phyloP scores from a whole-genome alignment of 2,888 invertebrate species.

The Drosophila limbata region DNA sequence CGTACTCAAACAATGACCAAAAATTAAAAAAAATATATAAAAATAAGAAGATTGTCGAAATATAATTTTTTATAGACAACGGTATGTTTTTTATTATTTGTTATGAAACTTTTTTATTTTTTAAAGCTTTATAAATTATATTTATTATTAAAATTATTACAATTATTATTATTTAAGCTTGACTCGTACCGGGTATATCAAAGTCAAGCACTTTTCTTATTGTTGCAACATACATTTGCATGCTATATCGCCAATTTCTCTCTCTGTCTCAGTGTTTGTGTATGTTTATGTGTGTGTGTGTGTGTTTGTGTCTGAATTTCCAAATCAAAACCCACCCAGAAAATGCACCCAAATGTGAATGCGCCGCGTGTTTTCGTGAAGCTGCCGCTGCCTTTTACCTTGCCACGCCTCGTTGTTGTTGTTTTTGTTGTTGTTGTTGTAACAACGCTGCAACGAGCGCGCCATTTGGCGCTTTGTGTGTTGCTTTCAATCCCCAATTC shows the following conservation, averaged over 20 bases:
- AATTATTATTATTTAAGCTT: too few species aligned
- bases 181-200: too few species aligned
- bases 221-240: slow-evolving; percentile 67
- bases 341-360: slow-evolving; percentile 34
- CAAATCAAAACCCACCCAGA: slow-evolving; percentile 23
- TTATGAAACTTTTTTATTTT: too few species aligned
- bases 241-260: slow-evolving; percentile 52
- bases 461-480: slow-evolving; percentile 35
- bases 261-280: slow-evolving; percentile 7
- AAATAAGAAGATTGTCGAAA: too few species aligned
- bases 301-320: slow-evolving; percentile 17
- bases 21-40: too few species aligned
- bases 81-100: too few species aligned
- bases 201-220: background rate
- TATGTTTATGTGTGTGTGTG: slow-evolving; percentile 15
- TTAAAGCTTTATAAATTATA: too few species aligned
- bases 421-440: slow-evolving; percentile 30
- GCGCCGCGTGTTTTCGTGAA: slow-evolving; percentile 44
- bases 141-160: too few species aligned
- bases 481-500: slow-evolving; percentile 2
- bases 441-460: slow-evolving; percentile 27
- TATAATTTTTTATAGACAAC: too few species aligned
- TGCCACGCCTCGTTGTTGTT: slow-evolving; percentile 39
- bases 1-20: too few species aligned
- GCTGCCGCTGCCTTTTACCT: slow-evolving; percentile 24